These are phyloP conservation scores for Gallinago paraguaiae DNA, from an alignment of 2,113 vertebrate genomes.

Conservation along the genomic window DNA sequence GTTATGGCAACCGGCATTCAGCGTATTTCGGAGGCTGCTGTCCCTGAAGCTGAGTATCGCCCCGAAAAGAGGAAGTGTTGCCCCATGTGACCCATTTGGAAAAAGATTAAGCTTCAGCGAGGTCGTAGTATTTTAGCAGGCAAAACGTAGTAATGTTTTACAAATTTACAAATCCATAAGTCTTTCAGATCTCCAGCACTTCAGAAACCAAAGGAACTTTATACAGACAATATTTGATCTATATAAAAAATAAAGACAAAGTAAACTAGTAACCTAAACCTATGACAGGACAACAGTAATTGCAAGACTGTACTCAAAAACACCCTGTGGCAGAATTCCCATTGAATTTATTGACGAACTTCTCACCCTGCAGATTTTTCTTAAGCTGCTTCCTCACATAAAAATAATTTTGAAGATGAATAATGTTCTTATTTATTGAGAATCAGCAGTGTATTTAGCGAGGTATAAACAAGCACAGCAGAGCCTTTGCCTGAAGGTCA, in stretches of 20 bases:
- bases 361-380: constrained; percentile 2
- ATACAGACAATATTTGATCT: not conserved
- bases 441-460: not conserved
- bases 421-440: not conserved
- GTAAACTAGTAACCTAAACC: not conserved
- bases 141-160: not conserved
- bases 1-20: accelerated
- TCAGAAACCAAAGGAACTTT: not conserved
- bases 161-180: not conserved
- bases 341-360: not conserved
- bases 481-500: not conserved
- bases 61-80: not conserved
- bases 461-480: not conserved
- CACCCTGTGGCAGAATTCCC: not conserved
- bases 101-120: not conserved
- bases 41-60: accelerated
- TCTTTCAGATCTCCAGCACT: not conserved
- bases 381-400: not conserved
- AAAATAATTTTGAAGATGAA: not conserved
- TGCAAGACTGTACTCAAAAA: not conserved
- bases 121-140: not conserved
- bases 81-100: not conserved
- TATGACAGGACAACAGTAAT: not conserved
- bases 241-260: not conserved
- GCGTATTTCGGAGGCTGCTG: not conserved